Conservation (phyloP, 53 echinoderm and acorn worm genomes). For the Echinarachnius parma region DNA sequence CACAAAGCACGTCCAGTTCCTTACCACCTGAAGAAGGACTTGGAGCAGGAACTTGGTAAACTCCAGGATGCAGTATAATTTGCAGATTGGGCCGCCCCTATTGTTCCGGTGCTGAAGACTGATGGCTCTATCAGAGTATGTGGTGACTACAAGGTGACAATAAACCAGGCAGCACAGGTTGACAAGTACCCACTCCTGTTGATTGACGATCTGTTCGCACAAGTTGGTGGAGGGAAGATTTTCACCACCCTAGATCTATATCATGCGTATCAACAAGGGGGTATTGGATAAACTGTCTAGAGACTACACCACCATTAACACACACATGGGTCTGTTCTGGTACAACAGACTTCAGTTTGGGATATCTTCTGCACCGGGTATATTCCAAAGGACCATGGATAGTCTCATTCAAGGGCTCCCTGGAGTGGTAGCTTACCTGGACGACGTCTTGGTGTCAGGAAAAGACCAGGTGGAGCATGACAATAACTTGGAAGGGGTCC, state of each 20-base stretch:
- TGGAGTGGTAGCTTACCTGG: conserved; percentile 41
- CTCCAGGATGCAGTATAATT: conserved; percentile 44
- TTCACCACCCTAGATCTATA: conserved; percentile 53
- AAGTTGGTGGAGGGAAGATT: conserved; percentile 34
- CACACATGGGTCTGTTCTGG: conserved; percentile 30
- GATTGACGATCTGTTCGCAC: conserved; percentile 45
- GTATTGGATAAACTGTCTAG: conserved; percentile 33
- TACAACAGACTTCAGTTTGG: conserved; percentile 47
- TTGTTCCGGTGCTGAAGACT: conserved; percentile 38
- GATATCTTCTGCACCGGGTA: conserved; percentile 38
- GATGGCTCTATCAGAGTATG: conserved; percentile 47
- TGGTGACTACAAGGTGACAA: conserved; percentile 50
- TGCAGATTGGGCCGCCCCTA: conserved; percentile 51
- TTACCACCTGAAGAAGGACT: conserved; percentile 23
- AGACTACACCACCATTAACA: conserved; percentile 33
- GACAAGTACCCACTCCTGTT: conserved; percentile 48
- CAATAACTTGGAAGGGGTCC: conserved; percentile 38
- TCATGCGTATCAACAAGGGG: conserved; percentile 50
- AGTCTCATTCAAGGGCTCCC: conserved; percentile 42
- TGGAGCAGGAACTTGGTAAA: conserved; percentile 29
- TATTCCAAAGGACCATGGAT: conserved; percentile 53
- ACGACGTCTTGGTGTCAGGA: conserved; percentile 23
- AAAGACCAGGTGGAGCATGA: conserved; percentile 9
- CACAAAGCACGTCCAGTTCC: conserved; percentile 45
- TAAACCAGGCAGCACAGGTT: conserved; percentile 33